phyloP scores from a whole-genome alignment of 2,797 vertebrate species.

The Lacerta bilineata region DNA sequence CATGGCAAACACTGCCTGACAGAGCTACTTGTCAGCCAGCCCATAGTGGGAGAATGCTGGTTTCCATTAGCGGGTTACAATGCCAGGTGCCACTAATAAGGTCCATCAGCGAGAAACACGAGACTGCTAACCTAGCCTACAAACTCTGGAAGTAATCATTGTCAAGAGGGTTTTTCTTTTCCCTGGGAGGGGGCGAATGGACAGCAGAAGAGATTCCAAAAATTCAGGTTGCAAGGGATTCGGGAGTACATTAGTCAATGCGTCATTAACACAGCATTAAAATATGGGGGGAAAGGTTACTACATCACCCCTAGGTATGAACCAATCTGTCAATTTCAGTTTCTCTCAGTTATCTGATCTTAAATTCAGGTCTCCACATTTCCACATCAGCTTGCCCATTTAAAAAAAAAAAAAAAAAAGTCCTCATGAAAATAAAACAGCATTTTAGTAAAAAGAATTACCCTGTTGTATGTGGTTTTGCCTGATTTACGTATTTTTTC shows the following conservation, averaged over 20 bases:
- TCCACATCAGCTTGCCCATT: too few relatives aligned
- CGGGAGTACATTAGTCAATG: constrained; percentile 42
- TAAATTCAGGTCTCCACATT: too few relatives aligned
- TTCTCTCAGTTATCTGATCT: too few relatives aligned
- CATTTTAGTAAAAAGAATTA: too few relatives aligned
- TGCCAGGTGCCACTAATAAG: constrained; percentile 93
- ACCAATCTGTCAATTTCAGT: too few relatives aligned
- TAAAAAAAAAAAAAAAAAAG: too few relatives aligned
- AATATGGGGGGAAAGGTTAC: constrained; percentile 64
- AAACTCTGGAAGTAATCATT: constrained; percentile 88
- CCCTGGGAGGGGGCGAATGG: constrained; percentile 19
- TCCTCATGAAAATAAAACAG: too few relatives aligned
- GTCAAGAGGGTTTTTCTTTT: constrained; percentile 39
- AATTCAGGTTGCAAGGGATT: background rate
- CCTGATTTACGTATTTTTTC: too few relatives aligned
- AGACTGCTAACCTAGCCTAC: constrained; percentile 77
- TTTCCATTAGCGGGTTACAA: constrained; percentile 86
- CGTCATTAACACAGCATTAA: constrained; percentile 56
- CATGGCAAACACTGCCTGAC: constrained; percentile 76
- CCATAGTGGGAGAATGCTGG: constrained; percentile 79
- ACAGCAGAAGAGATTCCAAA: background rate
- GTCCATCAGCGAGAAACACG: constrained; percentile 82
- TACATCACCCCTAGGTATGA: constrained; percentile 51
- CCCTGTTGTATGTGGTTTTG: too few relatives aligned
- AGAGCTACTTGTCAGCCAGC: constrained; percentile 76